Evolutionary conservation across 2,888 invertebrate species (phyloP).

Genomic region (Spatulosminthurus flaviceps): DNA sequence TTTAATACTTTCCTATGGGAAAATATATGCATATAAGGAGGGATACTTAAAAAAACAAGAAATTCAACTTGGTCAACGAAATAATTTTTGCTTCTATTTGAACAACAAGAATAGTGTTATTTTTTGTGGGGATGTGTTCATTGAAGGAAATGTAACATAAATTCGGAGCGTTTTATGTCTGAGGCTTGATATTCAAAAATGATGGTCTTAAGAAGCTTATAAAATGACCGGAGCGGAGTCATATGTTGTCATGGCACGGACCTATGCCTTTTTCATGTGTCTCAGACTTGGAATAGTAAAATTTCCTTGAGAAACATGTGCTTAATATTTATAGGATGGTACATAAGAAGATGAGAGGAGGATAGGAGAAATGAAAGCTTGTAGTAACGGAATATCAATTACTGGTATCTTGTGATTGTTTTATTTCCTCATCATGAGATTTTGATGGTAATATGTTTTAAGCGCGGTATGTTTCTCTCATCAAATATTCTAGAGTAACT

Average conservation of each 20-base stretch:
- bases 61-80: slow-evolving; percentile 6
- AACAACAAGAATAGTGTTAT: not conserved
- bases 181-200: too few relatives aligned
- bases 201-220: too few relatives aligned
- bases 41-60: not conserved
- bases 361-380: not conserved
- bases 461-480: slow-evolving; percentile 1
- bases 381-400: slow-evolving; percentile 18
- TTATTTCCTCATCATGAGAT: slow-evolving; percentile 10
- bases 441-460: not conserved
- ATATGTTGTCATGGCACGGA: too few relatives aligned
- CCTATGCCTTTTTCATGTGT: too few relatives aligned
- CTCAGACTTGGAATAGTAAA: too few relatives aligned
- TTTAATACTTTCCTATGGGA: not conserved
- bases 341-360: not conserved
- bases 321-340: not conserved
- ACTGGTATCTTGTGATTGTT: slow-evolving; percentile 1
- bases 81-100: not conserved
- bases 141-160: too few relatives aligned
- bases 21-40: not conserved
- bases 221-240: too few relatives aligned
- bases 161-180: too few relatives aligned
- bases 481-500: not conserved
- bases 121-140: too few relatives aligned
- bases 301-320: not conserved